Evolutionary conservation across 2,797 vertebrate genomes (phyloP).

Genomic region (Fratercula arctica): DNA sequence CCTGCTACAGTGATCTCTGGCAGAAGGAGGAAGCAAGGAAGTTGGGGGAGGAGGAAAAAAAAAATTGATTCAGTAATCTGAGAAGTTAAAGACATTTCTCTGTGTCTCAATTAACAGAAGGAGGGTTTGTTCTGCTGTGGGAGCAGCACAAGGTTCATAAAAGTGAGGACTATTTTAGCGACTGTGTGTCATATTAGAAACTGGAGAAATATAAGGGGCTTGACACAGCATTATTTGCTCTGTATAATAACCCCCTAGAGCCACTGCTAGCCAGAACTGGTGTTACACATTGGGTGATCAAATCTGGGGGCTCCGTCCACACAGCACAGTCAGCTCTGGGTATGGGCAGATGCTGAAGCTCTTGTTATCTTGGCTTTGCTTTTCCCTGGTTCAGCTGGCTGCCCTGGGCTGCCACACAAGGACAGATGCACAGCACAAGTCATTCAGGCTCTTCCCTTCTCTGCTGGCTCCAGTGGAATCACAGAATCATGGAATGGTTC

Average conservation of each 20-base stretch:
- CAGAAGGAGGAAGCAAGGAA: not conserved
- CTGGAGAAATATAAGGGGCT: not conserved
- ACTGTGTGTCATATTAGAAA: not conserved
- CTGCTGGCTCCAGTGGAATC: not conserved
- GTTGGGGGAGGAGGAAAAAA: not conserved
- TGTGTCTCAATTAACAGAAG: not conserved
- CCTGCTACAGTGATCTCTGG: not conserved
- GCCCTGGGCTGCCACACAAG: not conserved
- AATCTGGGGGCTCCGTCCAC: not conserved
- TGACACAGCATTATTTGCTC: not conserved
- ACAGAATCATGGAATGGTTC: too few relatives aligned
- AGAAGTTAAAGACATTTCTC: slow-evolving; percentile 1
- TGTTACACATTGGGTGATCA: not conserved
- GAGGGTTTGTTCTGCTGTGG: not conserved
- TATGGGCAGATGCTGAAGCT: not conserved
- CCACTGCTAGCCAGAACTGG: not conserved
- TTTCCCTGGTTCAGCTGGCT: not conserved
- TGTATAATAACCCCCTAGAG: not conserved
- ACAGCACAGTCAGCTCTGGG: not conserved
- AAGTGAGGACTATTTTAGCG: not conserved
- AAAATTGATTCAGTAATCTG: not conserved
- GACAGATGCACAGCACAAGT: not conserved
- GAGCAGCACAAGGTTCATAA: not conserved
- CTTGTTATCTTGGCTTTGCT: not conserved
- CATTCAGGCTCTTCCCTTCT: not conserved